phyloP scores from a whole-genome alignment of 2,888 invertebrate species.

The Chamaedrilus cognettii region DNA sequence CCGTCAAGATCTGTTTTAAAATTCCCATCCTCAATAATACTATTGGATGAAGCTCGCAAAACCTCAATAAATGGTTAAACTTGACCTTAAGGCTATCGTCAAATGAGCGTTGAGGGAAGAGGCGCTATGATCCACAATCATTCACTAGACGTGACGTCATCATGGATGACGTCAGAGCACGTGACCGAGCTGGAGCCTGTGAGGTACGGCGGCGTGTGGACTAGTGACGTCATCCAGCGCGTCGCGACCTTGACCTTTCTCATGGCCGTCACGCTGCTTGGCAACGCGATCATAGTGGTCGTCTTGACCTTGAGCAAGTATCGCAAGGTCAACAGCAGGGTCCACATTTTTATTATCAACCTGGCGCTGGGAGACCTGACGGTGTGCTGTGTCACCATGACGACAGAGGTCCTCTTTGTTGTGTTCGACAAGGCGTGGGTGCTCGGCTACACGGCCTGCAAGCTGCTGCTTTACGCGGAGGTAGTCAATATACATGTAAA shows the following conservation, averaged over 20 bases:
- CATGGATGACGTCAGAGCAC: no score
- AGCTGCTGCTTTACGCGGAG: constrained; percentile 58
- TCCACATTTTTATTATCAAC: constrained; percentile 61
- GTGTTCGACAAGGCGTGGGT: constrained; percentile 20
- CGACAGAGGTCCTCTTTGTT: constrained; percentile 43
- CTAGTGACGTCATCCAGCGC: constrained; percentile 58
- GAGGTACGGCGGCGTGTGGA: constrained; percentile 54
- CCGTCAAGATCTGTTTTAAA: no score
- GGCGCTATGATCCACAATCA: no score
- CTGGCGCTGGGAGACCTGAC: constrained; percentile 60
- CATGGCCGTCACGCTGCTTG: constrained; percentile 51
- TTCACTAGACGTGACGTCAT: no score
- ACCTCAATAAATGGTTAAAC: no score
- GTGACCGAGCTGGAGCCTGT: no score
- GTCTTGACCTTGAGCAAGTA: constrained; percentile 54
- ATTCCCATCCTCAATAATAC: no score
- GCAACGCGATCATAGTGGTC: constrained; percentile 59
- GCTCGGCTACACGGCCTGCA: constrained; percentile 56
- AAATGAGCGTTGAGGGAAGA: no score
- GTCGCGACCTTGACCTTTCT: constrained; percentile 57
- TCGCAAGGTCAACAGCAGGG: constrained; percentile 55
- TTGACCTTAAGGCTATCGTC: no score
- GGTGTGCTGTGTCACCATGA: constrained; percentile 60
- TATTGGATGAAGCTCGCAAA: no score
- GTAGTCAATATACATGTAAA: no score